Evolutionary conservation across 2,888 invertebrate genomes (phyloP).

Genomic region (Himalopsyche japonica): DNA sequence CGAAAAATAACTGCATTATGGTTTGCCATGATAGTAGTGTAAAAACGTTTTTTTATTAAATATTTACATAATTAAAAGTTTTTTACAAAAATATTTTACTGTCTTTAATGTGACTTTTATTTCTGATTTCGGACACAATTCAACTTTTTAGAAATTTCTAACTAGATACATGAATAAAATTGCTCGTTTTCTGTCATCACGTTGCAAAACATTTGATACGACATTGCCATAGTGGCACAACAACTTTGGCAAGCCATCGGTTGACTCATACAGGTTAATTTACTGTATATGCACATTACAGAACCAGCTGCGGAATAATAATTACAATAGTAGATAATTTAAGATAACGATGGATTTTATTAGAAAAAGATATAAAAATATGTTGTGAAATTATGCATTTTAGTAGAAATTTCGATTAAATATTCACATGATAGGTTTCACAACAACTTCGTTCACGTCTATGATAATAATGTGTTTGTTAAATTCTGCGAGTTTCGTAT

Average conservation of each 20-base stretch:
- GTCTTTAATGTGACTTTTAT: too few relatives aligned
- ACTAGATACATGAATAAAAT: too few relatives aligned
- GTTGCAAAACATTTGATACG: too few relatives aligned
- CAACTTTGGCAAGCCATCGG: neutral
- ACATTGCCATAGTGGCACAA: neutral
- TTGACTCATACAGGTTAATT: neutral
- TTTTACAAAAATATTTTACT: too few relatives aligned
- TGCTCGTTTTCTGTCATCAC: too few relatives aligned
- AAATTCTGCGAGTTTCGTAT: neutral
- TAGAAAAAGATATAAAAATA: neutral
- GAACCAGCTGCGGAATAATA: neutral
- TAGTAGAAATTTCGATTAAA: neutral
- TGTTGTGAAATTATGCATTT: neutral
- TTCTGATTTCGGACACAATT: too few relatives aligned
- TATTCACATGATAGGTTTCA: neutral
- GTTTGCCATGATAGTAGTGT: too few relatives aligned
- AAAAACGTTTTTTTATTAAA: too few relatives aligned
- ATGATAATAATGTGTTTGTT: neutral
- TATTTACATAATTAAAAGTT: too few relatives aligned
- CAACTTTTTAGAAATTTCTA: too few relatives aligned
- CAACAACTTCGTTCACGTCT: neutral
- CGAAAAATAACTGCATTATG: too few relatives aligned
- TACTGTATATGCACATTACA: neutral
- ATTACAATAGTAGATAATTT: neutral
- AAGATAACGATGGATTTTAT: neutral